phyloP scores from a whole-genome alignment of 2,888 invertebrate genomes.

The Halictus ligatus region DNA sequence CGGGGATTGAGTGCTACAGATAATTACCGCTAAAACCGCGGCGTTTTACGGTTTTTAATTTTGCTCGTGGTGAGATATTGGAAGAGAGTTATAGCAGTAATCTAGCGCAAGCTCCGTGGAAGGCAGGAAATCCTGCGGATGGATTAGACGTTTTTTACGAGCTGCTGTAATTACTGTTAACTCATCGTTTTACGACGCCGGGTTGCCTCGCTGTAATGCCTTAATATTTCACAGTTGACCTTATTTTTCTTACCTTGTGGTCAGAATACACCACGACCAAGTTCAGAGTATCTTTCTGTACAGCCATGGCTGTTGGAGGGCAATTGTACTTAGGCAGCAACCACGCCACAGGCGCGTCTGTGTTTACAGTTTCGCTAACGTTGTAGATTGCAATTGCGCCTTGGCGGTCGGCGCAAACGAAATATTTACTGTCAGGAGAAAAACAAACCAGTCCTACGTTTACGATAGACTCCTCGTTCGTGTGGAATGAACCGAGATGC shows the following conservation, averaged over 20 bases:
- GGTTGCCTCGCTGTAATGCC: slow-evolving; percentile 21
- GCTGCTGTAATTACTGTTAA: slow-evolving; percentile 57
- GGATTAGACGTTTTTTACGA: slow-evolving; percentile 64
- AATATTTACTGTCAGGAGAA: slow-evolving; percentile 86
- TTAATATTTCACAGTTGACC: slow-evolving; percentile 22
- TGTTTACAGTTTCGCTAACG: slow-evolving; percentile 71
- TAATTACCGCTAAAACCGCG: slow-evolving; percentile 28
- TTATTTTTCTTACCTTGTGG: slow-evolving; percentile 88
- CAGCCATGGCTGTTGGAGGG: slow-evolving; percentile 90
- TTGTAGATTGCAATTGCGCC: slow-evolving; percentile 89
- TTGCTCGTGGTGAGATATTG: slow-evolving; percentile 45
- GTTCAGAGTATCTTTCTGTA: slow-evolving; percentile 87
- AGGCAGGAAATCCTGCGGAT: slow-evolving; percentile 24
- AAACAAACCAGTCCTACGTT: slow-evolving; percentile 76
- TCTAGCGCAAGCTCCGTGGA: slow-evolving; percentile 43
- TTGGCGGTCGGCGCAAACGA: slow-evolving; percentile 89
- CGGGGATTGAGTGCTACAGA: slow-evolving; percentile 9
- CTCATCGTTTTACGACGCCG: slow-evolving; percentile 38
- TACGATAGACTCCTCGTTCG: slow-evolving; percentile 71
- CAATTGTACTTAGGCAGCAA: slow-evolving; percentile 90
- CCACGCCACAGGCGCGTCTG: slow-evolving; percentile 79
- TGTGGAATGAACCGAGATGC: slow-evolving; percentile 72
- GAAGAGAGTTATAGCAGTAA: slow-evolving; percentile 55
- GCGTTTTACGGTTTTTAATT: slow-evolving; percentile 62
- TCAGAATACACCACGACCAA: slow-evolving; percentile 92